These are phyloP conservation scores for Heliconius hermathena DNA, from an alignment of 1,140 invertebrate genomes.

Conservation along the genomic window DNA sequence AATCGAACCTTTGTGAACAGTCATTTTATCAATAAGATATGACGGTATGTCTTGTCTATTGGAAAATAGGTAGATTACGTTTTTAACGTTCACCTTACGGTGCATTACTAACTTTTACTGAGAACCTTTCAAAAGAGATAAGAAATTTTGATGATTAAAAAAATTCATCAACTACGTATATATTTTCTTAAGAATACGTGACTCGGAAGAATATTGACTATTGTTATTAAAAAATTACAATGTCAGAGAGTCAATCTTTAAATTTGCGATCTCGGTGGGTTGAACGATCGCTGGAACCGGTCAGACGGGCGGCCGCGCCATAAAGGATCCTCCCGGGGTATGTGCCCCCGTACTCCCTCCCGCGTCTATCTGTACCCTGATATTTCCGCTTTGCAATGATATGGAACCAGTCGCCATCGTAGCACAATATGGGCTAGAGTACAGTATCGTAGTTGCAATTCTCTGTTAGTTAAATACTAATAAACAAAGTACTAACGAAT, in stretches of 20 bases:
- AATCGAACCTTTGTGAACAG: slow-evolving; percentile 42
- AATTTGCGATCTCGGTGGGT: slow-evolving; percentile 68
- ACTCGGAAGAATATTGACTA: neutral
- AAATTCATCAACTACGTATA: neutral
- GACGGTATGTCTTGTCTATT: slow-evolving; percentile 27
- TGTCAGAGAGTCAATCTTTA: slow-evolving; percentile 39
- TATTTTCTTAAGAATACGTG: neutral
- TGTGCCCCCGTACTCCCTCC: slow-evolving; percentile 50
- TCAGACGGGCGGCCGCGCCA: slow-evolving; percentile 59
- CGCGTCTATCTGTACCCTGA: slow-evolving; percentile 53
- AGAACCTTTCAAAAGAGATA: neutral
- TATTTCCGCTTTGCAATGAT: slow-evolving; percentile 60
- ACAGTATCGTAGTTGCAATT: neutral
- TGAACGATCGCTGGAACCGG: slow-evolving; percentile 77
- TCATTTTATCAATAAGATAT: slow-evolving; percentile 16
- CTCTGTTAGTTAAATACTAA: neutral
- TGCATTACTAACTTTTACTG: neutral
- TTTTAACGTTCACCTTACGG: neutral
- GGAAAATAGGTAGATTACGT: neutral
- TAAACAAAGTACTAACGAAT: neutral
- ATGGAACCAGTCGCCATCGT: slow-evolving; percentile 41
- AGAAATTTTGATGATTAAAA: neutral
- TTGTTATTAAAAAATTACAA: slow-evolving; percentile 29
- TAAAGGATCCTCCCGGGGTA: slow-evolving; percentile 71
- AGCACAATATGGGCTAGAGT: slow-evolving; percentile 33